phyloP scores from a whole-genome alignment of 2,113 vertebrate species.

The Cyphomyrus discorhynchus region DNA sequence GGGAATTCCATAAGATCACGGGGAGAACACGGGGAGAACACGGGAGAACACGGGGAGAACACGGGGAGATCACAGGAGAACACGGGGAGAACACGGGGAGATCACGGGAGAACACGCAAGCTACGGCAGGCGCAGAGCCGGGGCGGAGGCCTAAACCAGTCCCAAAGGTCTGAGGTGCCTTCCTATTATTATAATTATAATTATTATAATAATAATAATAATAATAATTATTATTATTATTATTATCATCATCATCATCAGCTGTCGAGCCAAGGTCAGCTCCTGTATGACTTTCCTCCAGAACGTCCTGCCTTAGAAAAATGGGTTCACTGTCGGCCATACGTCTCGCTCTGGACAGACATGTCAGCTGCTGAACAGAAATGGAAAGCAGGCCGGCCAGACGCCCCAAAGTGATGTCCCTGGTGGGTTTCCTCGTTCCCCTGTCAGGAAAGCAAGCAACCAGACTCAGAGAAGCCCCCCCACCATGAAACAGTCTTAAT shows the following conservation, averaged over 20 bases:
- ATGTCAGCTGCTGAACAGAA: not conserved
- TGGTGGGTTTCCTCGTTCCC: not conserved
- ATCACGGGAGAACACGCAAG: not conserved
- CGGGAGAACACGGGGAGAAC: not conserved
- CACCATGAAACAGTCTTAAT: not conserved
- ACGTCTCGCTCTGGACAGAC: not conserved
- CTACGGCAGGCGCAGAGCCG: rapidly evolving
- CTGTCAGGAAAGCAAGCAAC: not conserved
- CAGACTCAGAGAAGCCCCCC: not conserved
- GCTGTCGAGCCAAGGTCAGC: not conserved
- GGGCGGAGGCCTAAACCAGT: not conserved
- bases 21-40: not conserved
- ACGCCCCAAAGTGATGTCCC: not conserved
- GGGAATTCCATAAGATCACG: not conserved
- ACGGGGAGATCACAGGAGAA: too few species aligned
- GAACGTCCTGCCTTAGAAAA: not conserved
- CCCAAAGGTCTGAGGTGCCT: not conserved
- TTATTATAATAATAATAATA: too few species aligned
- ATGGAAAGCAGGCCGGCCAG: not conserved
- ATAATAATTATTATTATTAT: not conserved
- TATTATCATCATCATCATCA: not conserved
- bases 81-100: not conserved
- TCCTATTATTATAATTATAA: not conserved
- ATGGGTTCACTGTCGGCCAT: not conserved
- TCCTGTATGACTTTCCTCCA: not conserved